Evolutionary conservation across 2,797 vertebrate genomes (phyloP).

Genomic region (Arrhamphus sclerolepis): DNA sequence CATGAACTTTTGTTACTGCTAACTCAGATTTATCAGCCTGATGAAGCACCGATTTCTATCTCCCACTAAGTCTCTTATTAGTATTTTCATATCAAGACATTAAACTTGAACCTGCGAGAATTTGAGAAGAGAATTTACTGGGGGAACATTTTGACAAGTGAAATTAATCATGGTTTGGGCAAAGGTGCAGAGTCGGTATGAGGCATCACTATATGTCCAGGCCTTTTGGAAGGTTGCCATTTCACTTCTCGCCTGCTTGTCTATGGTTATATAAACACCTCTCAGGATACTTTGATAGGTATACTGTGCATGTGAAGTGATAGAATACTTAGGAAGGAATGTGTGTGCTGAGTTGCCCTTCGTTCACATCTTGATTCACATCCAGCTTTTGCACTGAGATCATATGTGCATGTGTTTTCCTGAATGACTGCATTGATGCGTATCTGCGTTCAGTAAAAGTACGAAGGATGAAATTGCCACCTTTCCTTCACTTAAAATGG

Average conservation of each 20-base stretch:
- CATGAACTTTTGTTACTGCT: not conserved
- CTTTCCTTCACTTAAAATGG: constrained; percentile 36
- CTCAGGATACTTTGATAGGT: constrained; percentile 39
- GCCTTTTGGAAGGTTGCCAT: constrained; percentile 63
- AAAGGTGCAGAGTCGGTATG: constrained; percentile 46
- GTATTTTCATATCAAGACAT: constrained; percentile 52
- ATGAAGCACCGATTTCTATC: constrained; percentile 38
- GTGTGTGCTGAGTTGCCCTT: constrained; percentile 38
- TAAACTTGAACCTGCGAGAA: constrained; percentile 53
- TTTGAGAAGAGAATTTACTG: constrained; percentile 64
- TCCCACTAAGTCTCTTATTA: constrained; percentile 32
- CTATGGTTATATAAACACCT: constrained; percentile 68
- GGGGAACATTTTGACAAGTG: constrained; percentile 69
- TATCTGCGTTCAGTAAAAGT: constrained; percentile 25
- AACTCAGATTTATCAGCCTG: constrained; percentile 30
- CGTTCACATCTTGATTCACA: constrained; percentile 23
- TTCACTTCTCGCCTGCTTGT: constrained; percentile 58
- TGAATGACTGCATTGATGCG: constrained; percentile 57
- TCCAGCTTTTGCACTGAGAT: constrained; percentile 28
- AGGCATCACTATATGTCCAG: constrained; percentile 54
- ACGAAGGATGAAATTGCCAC: constrained; percentile 37
- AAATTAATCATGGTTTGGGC: constrained; percentile 69
- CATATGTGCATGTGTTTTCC: constrained; percentile 27
- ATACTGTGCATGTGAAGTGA: constrained; percentile 45
- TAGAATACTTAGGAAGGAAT: constrained; percentile 56